Conservation (phyloP, 2,888 invertebrate genomes). For the Barypeithes pellucidus region DNA sequence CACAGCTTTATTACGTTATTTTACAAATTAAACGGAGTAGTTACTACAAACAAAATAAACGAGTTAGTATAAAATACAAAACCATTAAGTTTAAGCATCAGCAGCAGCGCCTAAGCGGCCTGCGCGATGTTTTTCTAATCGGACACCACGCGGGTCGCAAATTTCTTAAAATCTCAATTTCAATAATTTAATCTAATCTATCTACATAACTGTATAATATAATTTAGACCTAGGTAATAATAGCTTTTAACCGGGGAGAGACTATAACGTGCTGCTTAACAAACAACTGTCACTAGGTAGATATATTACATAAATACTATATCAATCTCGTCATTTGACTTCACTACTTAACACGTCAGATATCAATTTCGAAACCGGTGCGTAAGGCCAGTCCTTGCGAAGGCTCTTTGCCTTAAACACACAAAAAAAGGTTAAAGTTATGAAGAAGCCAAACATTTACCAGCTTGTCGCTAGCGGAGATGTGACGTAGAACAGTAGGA, state of each 20-base stretch:
- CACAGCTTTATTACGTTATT: conserved; percentile 68
- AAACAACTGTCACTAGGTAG: conserved; percentile 51
- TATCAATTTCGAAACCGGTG: not conserved
- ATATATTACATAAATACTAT: conserved; percentile 48
- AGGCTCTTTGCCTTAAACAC: no score
- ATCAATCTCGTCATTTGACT: conserved; percentile 33
- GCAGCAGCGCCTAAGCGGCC: conserved; percentile 48
- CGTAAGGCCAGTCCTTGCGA: not conserved
- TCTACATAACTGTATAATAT: conserved; percentile 66
- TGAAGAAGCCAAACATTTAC: not conserved
- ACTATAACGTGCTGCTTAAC: conserved; percentile 62
- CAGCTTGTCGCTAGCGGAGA: not conserved
- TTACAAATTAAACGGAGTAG: conserved; percentile 62
- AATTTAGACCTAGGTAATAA: conserved; percentile 69
- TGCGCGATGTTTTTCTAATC: conserved; percentile 13
- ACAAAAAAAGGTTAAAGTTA: no score
- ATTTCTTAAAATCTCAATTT: conserved; percentile 52
- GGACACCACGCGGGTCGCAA: conserved; percentile 35
- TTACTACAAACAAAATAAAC: conserved; percentile 53
- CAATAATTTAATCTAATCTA: conserved; percentile 60
- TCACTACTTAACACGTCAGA: conserved; percentile 4
- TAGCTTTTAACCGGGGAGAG: conserved; percentile 67
- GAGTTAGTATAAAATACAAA: conserved; percentile 61
- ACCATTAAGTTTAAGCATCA: conserved; percentile 58
- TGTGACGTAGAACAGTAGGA: not conserved